Percentiles rank a stretch among this genome's conserved stretches.
Conservation (phyloP, 2,888 invertebrate genomes). For the Beris morrisii region DNA sequence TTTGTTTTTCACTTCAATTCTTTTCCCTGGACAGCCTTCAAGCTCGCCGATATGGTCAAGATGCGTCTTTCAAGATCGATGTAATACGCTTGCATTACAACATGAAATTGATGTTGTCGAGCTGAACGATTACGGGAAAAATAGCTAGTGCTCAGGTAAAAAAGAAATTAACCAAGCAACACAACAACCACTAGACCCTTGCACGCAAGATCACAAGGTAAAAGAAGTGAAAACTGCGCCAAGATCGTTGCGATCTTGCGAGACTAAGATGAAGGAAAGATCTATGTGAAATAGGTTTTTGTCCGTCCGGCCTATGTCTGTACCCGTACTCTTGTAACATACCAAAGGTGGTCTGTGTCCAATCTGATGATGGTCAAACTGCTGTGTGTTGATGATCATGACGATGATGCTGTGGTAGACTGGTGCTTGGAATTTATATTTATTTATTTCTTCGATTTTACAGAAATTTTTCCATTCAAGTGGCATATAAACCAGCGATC, state of each 20-base stretch:
- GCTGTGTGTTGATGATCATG: too few relatives aligned
- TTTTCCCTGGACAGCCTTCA: conserved; percentile 1
- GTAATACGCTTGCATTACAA: conserved; percentile 28
- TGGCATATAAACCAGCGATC: conserved; percentile 21
- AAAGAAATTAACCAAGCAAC: conserved; percentile 10
- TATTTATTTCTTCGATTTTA: conserved; percentile 16
- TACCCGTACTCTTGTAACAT: conserved; percentile 3
- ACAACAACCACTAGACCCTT: conserved; percentile 14
- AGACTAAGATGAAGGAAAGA: conserved; percentile 18
- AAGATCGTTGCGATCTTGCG: neutral
- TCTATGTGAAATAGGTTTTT: conserved; percentile 31
- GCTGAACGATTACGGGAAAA: conserved; percentile 31
- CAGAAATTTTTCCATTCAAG: conserved; percentile 1
- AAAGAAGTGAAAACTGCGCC: conserved; percentile 10
- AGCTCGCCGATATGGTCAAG: conserved; percentile 14
- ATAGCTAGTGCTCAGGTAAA: conserved; percentile 1
- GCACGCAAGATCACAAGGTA: conserved; percentile 18
- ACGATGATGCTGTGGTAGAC: too few relatives aligned
- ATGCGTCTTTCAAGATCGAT: conserved; percentile 24
- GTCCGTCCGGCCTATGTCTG: conserved; percentile 10
- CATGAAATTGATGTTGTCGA: conserved; percentile 32
- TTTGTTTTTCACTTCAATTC: neutral
- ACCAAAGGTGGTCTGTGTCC: conserved; percentile 29
- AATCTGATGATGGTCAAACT: too few relatives aligned
- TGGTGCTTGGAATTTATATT: conserved; percentile 4